Conservation (phyloP, 2,113 vertebrate species). For the Turnix velox region DNA sequence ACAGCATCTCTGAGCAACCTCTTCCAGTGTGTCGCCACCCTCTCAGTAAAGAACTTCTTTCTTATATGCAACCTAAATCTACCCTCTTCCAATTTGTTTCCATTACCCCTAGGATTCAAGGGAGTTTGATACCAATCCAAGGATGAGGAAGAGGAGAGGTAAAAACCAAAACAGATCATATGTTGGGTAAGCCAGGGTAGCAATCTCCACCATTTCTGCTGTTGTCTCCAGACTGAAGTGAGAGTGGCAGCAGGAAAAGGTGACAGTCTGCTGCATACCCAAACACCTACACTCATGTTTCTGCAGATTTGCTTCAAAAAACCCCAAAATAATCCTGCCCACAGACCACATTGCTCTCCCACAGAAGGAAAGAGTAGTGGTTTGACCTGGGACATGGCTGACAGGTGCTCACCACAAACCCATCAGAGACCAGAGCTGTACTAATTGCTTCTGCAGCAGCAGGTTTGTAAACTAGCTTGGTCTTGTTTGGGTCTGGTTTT, state of each 20-base stretch:
- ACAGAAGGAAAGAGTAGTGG: background rate
- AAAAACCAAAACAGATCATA: rapidly evolving
- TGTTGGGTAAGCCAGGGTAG: background rate
- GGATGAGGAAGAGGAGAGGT: background rate
- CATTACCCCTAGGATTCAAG: no score
- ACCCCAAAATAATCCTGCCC: background rate
- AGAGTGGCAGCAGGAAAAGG: background rate
- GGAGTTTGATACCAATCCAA: background rate
- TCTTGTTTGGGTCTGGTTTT: background rate
- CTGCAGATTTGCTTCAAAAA: background rate
- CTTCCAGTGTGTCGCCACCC: no score
- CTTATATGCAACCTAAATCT: no score
- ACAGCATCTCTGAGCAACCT: no score
- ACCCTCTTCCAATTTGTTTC: no score
- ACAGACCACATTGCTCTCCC: background rate
- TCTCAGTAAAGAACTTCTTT: no score
- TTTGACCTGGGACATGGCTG: background rate
- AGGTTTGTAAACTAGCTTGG: background rate
- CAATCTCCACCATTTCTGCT: background rate
- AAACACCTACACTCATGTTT: background rate
- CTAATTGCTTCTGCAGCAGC: background rate
- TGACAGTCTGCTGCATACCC: background rate
- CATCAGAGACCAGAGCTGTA: background rate
- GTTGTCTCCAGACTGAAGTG: background rate
- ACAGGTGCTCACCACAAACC: background rate